These are phyloP conservation scores for Anthrax anthrax DNA, from an alignment of 2,888 invertebrate genomes.

Conservation along the genomic window DNA sequence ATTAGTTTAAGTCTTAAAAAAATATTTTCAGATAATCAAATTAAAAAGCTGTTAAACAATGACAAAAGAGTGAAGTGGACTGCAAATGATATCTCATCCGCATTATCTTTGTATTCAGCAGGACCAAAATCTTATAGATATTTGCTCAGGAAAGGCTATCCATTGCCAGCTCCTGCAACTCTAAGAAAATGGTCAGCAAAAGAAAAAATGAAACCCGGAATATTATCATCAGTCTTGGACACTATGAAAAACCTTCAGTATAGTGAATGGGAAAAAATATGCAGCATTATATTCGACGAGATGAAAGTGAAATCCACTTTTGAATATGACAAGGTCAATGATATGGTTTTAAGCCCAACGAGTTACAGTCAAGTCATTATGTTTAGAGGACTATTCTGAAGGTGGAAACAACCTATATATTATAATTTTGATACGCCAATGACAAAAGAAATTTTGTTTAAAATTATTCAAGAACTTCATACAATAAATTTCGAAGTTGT, in stretches of 20 bases:
- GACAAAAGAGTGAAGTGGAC: conserved; percentile 6
- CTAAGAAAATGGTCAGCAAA: conserved; percentile 9
- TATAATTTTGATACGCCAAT: conserved; percentile 9
- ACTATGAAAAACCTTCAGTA: conserved; percentile 4
- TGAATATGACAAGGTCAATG: conserved; percentile 5
- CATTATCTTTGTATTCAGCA: conserved; percentile 7
- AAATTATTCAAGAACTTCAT: conserved; percentile 2
- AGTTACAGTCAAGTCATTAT: conserved; percentile 10
- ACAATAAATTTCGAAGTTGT: conserved; percentile 6
- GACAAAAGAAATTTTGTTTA: not conserved
- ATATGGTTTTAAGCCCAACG: not conserved
- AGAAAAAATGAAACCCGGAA: conserved; percentile 8
- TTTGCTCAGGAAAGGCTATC: conserved; percentile 7
- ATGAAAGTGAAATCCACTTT: conserved; percentile 8
- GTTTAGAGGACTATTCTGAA: conserved; percentile 6
- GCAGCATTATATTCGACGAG: conserved; percentile 12
- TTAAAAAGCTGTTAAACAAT: conserved; percentile 7
- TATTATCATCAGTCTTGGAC: conserved; percentile 5
- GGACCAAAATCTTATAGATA: conserved; percentile 7
- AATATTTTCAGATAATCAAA: conserved; percentile 9
- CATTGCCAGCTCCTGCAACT: conserved; percentile 8
- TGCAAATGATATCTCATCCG: conserved; percentile 7
- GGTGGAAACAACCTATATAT: conserved; percentile 12
- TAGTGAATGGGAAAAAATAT: conserved; percentile 6
- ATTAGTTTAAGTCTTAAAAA: not conserved